phyloP scores from a whole-genome alignment of 2,888 invertebrate species.

The Lepas anatifera region DNA sequence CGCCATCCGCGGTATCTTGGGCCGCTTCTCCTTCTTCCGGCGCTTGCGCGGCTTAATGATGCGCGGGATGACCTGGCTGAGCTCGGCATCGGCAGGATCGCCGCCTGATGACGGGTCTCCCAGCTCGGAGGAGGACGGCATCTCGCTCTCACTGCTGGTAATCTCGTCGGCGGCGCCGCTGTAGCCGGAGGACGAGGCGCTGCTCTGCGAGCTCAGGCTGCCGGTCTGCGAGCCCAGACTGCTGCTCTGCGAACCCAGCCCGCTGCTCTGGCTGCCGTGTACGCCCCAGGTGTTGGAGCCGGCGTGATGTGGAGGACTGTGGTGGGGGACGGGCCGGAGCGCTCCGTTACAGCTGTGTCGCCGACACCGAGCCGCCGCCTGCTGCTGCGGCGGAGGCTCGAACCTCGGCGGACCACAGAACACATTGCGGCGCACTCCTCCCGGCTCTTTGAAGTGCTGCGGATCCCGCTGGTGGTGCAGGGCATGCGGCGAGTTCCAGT shows the following conservation, averaged over 20 bases:
- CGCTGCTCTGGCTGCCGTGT: background rate
- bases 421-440: background rate
- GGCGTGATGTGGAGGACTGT: too few species aligned
- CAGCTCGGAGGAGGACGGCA: slow-evolving; percentile 9
- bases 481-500: background rate
- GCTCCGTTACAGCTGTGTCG: background rate
- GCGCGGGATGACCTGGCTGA: slow-evolving; percentile 57
- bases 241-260: slow-evolving; percentile 29
- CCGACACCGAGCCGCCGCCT: background rate
- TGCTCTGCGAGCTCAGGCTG: slow-evolving; percentile 21
- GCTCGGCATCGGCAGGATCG: slow-evolving; percentile 53
- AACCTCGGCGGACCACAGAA: slow-evolving; percentile 27
- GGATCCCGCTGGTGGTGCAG: background rate
- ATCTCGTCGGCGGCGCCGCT: background rate
- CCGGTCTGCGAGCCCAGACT: slow-evolving; percentile 28
- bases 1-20: slow-evolving; percentile 13
- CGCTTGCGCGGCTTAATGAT: slow-evolving; percentile 81
- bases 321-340: too few species aligned
- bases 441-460: background rate
- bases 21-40: slow-evolving; percentile 59
- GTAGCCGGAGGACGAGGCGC: background rate
- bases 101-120: slow-evolving; percentile 49
- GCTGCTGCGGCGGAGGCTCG: background rate
- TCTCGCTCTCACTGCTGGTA: background rate
- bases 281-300: background rate